Base-by-base conservation (phyloP, 2,888 invertebrate species). In the Papilio elwesi region DNA sequence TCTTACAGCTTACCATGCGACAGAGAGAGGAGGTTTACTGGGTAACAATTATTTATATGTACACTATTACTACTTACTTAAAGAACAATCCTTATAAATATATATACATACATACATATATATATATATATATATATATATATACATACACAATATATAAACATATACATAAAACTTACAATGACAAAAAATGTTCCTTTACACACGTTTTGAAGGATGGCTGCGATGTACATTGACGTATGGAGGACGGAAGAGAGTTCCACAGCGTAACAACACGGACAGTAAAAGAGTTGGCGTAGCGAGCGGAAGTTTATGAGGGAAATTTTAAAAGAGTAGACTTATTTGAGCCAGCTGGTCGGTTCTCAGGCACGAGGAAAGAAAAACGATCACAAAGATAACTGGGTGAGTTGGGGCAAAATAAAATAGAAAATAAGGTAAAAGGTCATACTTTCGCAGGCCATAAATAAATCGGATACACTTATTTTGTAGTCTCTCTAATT, bases 381-480 rank as follows among this genome's bases (percentile, higher is more conserved):
- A 55, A 55, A 26, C 55, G 55, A 26, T 55, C 55, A 26, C 26
- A 26, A 26, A 55, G 26, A 55, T 55, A 55, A 1, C 5, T 55
- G 11, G 55, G 55, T 10, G 55, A 55, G 26, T 55, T 26, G 0
- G 55, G 26, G 5, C 26, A 16, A 11, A 9, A 2, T 11, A 55
- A 11, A 26, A 55, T 55, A 55, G 55, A 55, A 26, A 55, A 55
- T 55, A 26, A 12, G 16, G 55, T 26, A 26, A 9, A 55, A 26
- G 43, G n/a, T 62, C 62, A 15, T 62, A 62, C 43, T 62, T 62
- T 2, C 62, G 62, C 8, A 62, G 43, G n/a, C 62, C 62, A 59
- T 38, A 62, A 43, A 62, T 62, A 47, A 62, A 62, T 10, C 62
- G 62, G n/a, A 62, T 62, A 38, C 59, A 59, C 59, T 12, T 38